phyloP scores from a whole-genome alignment of 2,113 vertebrate species.

The Dipodomys stephensi region DNA sequence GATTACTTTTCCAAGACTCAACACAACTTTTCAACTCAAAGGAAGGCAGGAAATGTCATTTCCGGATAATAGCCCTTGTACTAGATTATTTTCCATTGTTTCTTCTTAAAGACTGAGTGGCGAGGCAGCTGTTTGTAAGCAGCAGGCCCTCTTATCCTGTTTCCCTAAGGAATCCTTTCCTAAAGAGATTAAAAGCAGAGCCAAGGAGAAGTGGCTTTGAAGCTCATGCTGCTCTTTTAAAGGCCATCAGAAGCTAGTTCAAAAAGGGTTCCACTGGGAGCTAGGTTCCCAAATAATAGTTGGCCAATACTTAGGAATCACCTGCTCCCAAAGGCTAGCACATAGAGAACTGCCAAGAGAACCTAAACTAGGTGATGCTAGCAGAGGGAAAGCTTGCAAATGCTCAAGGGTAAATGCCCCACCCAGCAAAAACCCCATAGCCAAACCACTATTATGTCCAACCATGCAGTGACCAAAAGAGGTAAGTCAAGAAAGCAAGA shows the following conservation, averaged over 20 bases:
- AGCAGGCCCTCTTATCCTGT: slow-evolving; percentile 47
- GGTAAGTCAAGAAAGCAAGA: background rate
- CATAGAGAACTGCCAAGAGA: background rate
- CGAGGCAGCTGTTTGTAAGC: slow-evolving; percentile 59
- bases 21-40: slow-evolving; percentile 25
- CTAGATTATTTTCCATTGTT: slow-evolving; percentile 59
- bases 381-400: background rate
- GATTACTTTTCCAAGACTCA: slow-evolving; percentile 59
- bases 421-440: background rate
- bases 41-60: slow-evolving; percentile 52
- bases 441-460: background rate
- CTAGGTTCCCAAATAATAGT: slow-evolving; percentile 33
- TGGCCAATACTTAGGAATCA: slow-evolving; percentile 63
- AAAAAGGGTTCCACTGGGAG: slow-evolving; percentile 50
- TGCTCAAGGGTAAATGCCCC: background rate
- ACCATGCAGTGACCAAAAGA: background rate
- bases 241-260: slow-evolving; percentile 46
- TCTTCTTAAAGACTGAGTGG: slow-evolving; percentile 62
- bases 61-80: slow-evolving; percentile 28
- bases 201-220: slow-evolving; percentile 62
- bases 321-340: slow-evolving; percentile 28
- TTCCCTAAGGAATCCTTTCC: slow-evolving; percentile 68
- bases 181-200: slow-evolving; percentile 74
- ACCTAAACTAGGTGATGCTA: no score
- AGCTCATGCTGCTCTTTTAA: slow-evolving; percentile 48